Evolutionary conservation across 2,888 invertebrate genomes (phyloP), one percentile per base, ranked within the genome.

Genomic region (Syrista parreyssii): DNA sequence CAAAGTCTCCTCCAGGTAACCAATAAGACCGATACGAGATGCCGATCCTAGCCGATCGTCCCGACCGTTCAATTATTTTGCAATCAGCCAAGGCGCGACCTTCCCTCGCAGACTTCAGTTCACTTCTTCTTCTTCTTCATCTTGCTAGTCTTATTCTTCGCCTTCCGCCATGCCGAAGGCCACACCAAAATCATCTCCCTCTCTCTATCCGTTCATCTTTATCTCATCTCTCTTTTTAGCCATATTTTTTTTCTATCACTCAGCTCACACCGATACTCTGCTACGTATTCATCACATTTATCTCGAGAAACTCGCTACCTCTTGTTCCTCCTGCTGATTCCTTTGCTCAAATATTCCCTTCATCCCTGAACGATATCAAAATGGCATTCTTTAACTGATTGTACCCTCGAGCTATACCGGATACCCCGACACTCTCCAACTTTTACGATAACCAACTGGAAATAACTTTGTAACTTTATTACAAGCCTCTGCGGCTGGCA

Each of bases 61-160:
- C 88, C 83, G 86, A 89, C 88, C 89, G 86, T 89, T 91, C 91
- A 91, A 91, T 91, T 91, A 91, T 91, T 90, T 91, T 88, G 90
- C 91, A 89, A 91, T 91, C 90, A 91, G 85, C 87, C 84, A 72
- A 77, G 78, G 75, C 68, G 33, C 31, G 69, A 74, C 36, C 74
- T 55, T 55, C 55, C 55, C 23, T 55, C 55, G 55, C 55, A 55
- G 55, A 15, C 55, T 55, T 23, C 23, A 23, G 23, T 23, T 23
- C 55, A 1, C 55, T 55, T 55, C 55, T 55, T 55, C 55, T 55
- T 55, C 55, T 23, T 55, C 23, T 2, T 23, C 55, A 34, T 34
- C 23, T 55, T 55, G 23, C 55, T 3, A 23, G 6, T 23, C 55
- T 55, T 55, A 55, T 55, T 55, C 23, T 23, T 55, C 23, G 55